Base-by-base conservation (phyloP, 1,140 invertebrate species). In the Papilio polyxenes region DNA sequence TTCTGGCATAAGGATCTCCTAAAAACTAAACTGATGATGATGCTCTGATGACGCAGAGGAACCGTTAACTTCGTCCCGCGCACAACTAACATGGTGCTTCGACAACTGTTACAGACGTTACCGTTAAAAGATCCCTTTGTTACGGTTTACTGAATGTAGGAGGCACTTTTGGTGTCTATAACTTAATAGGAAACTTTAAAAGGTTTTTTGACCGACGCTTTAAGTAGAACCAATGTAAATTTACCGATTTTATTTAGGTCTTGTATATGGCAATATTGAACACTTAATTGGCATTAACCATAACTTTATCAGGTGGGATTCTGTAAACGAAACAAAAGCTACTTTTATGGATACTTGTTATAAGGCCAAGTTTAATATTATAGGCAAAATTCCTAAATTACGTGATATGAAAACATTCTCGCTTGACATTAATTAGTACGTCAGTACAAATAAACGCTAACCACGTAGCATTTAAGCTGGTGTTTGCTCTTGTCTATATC, bases 81-180 rank as follows among this genome's bases (percentile, higher is more conserved):
- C 76, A 79, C 11, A 7, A 59, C 76, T 13, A 79, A 79, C 37
- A 62, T 79, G 76, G 76, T 17, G 76, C 17, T 13, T 51, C 75
- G 23, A n/a, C 23, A 56, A 37, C 49, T 17, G 76, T 53, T 9
- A 31, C 20, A 10, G 48, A 49, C 23, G 62, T 79, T 79, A 79
- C 76, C 76, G 76, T 53, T 79, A 79, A 79, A 79, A 37, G 76
- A 62, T 79, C 37, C 76, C 76, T 79, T 79, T 40, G 76, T 62
- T 44, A 79, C 53, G 6, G n/a, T 59, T 76, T 76, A 23, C 76
- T 17, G 13, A 62, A 79, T 79, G 76, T 79, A 79, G 76, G 76
- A 79, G 76, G 51, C 31, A 13, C 2, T 62, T 79, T 79, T 79
- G 76, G 76, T 59, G 74, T 48, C 40, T 49, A 49, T 75, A 75